Conservation (phyloP, 2,113 vertebrate species). For the Phycodurus eques region DNA sequence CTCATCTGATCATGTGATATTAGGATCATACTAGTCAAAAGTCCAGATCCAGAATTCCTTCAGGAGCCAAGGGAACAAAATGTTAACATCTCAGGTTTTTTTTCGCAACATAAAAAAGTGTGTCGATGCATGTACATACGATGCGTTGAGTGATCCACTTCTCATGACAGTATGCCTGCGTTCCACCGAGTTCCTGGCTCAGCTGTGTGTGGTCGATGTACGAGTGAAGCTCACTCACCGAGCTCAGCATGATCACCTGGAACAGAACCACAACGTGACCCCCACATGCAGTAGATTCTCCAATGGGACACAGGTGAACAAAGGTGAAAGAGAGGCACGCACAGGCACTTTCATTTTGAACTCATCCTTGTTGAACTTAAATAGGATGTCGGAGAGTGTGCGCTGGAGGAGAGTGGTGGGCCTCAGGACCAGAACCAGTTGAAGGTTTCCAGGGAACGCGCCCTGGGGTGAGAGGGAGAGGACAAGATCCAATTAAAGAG, state of each 20-base stretch:
- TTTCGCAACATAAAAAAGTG: background rate
- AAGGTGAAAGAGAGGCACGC: constrained; percentile 42
- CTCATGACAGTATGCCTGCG: constrained; percentile 91
- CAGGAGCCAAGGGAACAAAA: no score
- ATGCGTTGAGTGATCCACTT: constrained; percentile 91
- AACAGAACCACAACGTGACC: constrained; percentile 20
- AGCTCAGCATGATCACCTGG: constrained; percentile 98
- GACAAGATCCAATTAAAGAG: background rate
- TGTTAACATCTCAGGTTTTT: no score
- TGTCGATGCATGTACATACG: constrained; percentile 66
- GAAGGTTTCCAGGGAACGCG: constrained; percentile 94
- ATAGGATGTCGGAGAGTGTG: constrained; percentile 86
- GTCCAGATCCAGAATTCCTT: no score
- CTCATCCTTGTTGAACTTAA: constrained; percentile 94
- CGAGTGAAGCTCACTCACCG: constrained; percentile 88
- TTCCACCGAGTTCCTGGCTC: constrained; percentile 91
- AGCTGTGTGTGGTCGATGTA: constrained; percentile 93
- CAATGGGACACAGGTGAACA: background rate
- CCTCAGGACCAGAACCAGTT: constrained; percentile 90
- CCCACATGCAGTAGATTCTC: background rate
- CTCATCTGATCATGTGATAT: no score
- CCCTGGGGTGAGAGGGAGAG: constrained; percentile 70
- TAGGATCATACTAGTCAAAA: no score
- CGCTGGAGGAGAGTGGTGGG: constrained; percentile 88
- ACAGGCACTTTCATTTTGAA: constrained; percentile 99